Evolutionary conservation across 2,888 invertebrate species (phyloP), one percentile per base, ranked within the genome.

Genomic region (Seira sanloemensis): DNA sequence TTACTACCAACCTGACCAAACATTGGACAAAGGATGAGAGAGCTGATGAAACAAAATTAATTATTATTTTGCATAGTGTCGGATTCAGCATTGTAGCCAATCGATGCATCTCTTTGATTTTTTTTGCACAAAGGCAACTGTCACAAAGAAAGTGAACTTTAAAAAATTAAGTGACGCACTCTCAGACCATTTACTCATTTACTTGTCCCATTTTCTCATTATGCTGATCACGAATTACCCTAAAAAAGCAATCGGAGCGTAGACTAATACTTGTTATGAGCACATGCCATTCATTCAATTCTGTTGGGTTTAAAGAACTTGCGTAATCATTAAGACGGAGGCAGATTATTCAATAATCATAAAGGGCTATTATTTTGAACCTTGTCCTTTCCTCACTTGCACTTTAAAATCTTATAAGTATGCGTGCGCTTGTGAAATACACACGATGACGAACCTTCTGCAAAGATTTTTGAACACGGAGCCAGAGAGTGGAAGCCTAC

Each of bases 301-400:
- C 27, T 16, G 7, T 25, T 7, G 9, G 19, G 1, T 27, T 18
- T n/a, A 68, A 26, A n/a, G 12, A n/a, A 16, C n/a, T n/a, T 67
- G 12, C 18, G n/a, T 18, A 25, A 67, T 2, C 1, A 24, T 16
- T 27, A 68, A 12, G 26, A 68, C 18, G n/a, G 23, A n/a, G n/a
- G n/a, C n/a, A n/a, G n/a, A n/a, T n/a, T n/a, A 12, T 19, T 19
- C 21, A 25, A 24, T 9, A 67, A 68, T n/a, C 18, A 68, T 27
- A 18, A 27, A 67, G 25, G 18, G 2, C 19, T 12, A 7, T 26
- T 68, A 26, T 68, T 68, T 19, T 12, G 27, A n/a, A 74, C 74
- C 74, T 74, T 74, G 74, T 74, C 74, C 74, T 74, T 73, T 65
- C 62, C 54, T 23, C 71, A 23, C 9, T 72, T 72, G 72, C 2